Evolutionary conservation across 1,140 invertebrate species (phyloP), one percentile per base, ranked within the genome.

Genomic region (Daktulosphaira vitifoliae): DNA sequence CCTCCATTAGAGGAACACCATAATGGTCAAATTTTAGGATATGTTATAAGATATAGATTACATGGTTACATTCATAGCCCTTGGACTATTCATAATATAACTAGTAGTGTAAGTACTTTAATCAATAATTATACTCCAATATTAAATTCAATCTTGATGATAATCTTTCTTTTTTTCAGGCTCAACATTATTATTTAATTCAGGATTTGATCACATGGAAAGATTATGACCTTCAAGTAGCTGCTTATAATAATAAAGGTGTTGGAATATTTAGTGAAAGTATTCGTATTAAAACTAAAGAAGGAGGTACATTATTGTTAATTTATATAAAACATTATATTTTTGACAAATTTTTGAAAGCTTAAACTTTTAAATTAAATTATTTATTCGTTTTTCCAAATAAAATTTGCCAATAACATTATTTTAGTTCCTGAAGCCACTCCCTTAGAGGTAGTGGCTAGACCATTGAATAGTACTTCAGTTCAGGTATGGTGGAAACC

Each of bases 171-270:
- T 11, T 51, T 65, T 70, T 71, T 44, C 65, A 79, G 75, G 90
- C 89, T 0, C 92, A 96, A 73, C 82, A 89, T 68, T 96, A 92
- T 75, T 95, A 87, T 73, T 79, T 96, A 0, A 92, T 98, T 65
- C 88, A 91, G 70, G 92, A 95, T 72, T 77, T 97, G 38, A 97
- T 97, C 62, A 96, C 93, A 0, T 98, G 94, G 94, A 94, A 96
- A 75, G 91, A 96, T 74, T 99, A 99, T 71, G 86, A 93, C 38
- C 87, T 99, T 0, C 91, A 96, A 79, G 94, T 99, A 65, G 94
- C 96, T 1, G 93, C 95, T 0, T 98, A 89, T 70, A 99, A 99
- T 75, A 89, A 94, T 69, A 93, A 96, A 79, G 96, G 96, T 3
- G 85, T 94, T 7, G 96, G 96, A 0, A 82, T 89, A 0, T 98